Conservation (phyloP, 2,797 vertebrate species). For the Notolabrus celidotus region DNA sequence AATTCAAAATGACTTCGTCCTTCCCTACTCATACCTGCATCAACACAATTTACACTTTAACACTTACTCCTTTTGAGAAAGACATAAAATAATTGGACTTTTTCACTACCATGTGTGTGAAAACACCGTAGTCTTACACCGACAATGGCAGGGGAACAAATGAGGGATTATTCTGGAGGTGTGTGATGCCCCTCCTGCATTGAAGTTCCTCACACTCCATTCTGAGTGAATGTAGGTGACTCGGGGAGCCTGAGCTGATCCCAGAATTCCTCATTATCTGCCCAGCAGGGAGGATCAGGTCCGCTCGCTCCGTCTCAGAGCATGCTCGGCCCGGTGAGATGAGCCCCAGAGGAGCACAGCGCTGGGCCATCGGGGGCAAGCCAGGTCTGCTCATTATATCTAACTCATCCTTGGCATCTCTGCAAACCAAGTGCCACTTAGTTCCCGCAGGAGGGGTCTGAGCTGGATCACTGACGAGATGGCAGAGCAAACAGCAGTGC, state of each 20-base stretch:
- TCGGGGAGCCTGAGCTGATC: conserved; percentile 88
- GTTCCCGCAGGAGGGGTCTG: conserved; percentile 84
- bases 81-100: conserved; percentile 78
- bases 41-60: conserved; percentile 77
- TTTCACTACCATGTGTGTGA: conserved; percentile 67
- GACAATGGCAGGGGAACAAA: conserved; percentile 83
- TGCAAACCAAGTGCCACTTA: conserved; percentile 91
- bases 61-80: conserved; percentile 60
- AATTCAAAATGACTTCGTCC: conserved; percentile 48
- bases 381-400: conserved; percentile 88
- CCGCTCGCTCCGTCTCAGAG: conserved; percentile 78
- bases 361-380: conserved; percentile 83
- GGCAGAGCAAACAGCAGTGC: conserved; percentile 81
- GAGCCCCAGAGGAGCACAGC: conserved; percentile 81
- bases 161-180: conserved; percentile 83
- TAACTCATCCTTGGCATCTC: conserved; percentile 88
- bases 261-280: conserved; percentile 89
- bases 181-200: conserved; percentile 81
- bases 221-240: conserved; percentile 87
- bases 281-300: conserved; percentile 84
- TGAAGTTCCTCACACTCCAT: conserved; percentile 88
- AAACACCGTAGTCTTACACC: conserved; percentile 69
- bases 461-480: conserved; percentile 82
- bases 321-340: conserved; percentile 79
- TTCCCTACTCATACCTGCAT: conserved; percentile 69